Percentiles rank a stretch among this genome's conserved stretches.
phyloP scores from a whole-genome alignment of 2,113 vertebrate genomes.

The Phylloscopus trochiloides region DNA sequence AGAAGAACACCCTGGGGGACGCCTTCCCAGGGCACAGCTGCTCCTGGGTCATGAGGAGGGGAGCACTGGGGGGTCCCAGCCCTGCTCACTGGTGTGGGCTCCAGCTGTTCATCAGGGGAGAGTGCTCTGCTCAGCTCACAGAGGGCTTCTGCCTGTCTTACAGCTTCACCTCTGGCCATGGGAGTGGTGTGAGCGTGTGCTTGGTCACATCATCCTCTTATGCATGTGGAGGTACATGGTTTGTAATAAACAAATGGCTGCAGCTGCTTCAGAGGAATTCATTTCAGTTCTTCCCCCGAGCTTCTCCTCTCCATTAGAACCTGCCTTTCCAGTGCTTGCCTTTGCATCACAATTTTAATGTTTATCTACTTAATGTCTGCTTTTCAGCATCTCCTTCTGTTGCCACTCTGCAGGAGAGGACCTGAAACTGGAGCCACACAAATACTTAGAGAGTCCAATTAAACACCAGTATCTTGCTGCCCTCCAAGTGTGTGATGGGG shows the following conservation, averaged over 20 bases:
- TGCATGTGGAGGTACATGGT: rapidly evolving
- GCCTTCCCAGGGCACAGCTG: background rate
- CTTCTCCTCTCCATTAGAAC: background rate
- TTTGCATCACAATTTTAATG: background rate
- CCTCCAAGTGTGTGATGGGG: rapidly evolving
- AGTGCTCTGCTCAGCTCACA: background rate
- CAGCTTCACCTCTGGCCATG: background rate
- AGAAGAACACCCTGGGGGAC: background rate
- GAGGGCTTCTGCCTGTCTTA: background rate
- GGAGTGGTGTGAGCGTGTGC: background rate
- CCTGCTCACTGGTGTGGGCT: rapidly evolving
- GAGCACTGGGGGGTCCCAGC: background rate
- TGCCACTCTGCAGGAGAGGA: background rate
- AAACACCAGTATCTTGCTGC: background rate
- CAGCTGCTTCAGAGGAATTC: background rate
- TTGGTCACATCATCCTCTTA: background rate
- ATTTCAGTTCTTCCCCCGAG: background rate
- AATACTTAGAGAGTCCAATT: rapidly evolving
- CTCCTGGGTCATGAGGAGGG: rapidly evolving
- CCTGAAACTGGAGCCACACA: background rate
- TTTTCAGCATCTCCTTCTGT: background rate
- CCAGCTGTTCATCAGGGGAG: background rate
- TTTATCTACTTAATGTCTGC: background rate
- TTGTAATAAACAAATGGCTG: background rate
- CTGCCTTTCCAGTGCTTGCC: background rate